Base-by-base conservation (phyloP, 2,113 vertebrate genomes). In the Ptilorrhoa leucosticta region DNA sequence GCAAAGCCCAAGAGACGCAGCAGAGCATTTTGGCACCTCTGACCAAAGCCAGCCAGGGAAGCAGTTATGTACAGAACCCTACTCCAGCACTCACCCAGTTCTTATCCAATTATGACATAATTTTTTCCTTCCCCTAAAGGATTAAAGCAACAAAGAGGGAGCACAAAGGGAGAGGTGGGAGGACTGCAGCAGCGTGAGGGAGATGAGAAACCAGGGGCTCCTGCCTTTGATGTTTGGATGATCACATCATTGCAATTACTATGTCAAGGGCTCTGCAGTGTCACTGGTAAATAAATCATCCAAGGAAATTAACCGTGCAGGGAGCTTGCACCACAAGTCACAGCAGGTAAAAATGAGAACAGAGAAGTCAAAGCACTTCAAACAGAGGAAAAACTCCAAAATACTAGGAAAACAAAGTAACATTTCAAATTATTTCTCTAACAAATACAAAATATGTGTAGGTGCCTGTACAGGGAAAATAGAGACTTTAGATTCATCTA, bases 281-380 rank as follows among this genome's bases (percentile, higher is more conserved):
- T 90, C 87, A 84, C 57, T 86, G 69, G 80, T 94, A 95, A 97
- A 97, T 96, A 96, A 94, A 95, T 92, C 91, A 93, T 53, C 48
- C 68, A 31, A 72, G 18, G 64, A 92, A 95, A 85, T 82, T 57
- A 83, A 91, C 70, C 87, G 81, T 70, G 44, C 58, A 45, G 53
- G n/a, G 70, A 95, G 45, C 37, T 56, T 42, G 57, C 90, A 92
- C 88, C 90, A 45, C 80, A 58, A 96, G 86, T 75, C 91, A 51
- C 81, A 92, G 88, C 63, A 69, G 66, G 66, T 87, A 85, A 80
- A 84, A 78, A 28, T 33, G 11, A 53, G 72, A 92, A 51, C 13
- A 57, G 79, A 56, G 37, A 51, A 87, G 80, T 83, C 76, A 92
- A 77, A 94, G 73, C 69, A 77, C 65, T 96, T 89, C 66, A 76